Conservation (phyloP, 92 coral and sea anemone genomes). For the Porites divaricata region DNA sequence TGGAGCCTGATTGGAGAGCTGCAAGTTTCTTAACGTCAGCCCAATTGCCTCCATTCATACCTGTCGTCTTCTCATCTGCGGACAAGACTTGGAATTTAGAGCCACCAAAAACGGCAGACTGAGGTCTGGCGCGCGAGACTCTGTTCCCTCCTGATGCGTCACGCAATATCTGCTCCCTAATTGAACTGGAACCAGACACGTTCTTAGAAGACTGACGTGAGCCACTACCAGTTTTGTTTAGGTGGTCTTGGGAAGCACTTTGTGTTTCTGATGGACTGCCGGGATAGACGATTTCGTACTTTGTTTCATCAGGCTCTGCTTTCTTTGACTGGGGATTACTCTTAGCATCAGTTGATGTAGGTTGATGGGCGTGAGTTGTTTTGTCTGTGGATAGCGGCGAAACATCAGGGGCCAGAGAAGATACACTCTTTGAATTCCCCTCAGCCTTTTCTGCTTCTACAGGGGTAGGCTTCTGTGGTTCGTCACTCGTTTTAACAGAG, state of each 20-base stretch:
- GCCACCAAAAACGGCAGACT: conserved; percentile 17
- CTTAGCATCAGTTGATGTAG: neutral
- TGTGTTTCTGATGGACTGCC: conserved; percentile 5
- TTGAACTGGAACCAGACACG: neutral
- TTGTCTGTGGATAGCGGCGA: neutral
- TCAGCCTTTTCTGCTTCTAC: neutral
- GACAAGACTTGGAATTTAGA: conserved; percentile 31
- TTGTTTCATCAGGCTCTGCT: neutral
- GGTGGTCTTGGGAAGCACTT: neutral
- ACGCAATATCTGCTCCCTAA: conserved; percentile 38
- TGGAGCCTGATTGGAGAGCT: neutral
- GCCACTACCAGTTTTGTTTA: neutral
- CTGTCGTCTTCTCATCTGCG: neutral
- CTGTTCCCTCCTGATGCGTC: neutral
- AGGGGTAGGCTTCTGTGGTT: conserved; percentile 10
- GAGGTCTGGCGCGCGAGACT: conserved; percentile 19
- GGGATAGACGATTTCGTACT: conserved; percentile 25
- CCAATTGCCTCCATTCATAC: neutral
- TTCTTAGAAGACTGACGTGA: neutral
- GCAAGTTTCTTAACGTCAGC: conserved; percentile 34
- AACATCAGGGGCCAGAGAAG: neutral
- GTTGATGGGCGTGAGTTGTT: neutral
- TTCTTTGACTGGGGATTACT: conserved; percentile 1
- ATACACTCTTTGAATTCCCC: neutral
- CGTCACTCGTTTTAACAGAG: neutral